Evolutionary conservation across 2,888 invertebrate genomes (phyloP), one percentile per base, ranked within the genome.

Genomic region (Sicus ferrugineus): DNA sequence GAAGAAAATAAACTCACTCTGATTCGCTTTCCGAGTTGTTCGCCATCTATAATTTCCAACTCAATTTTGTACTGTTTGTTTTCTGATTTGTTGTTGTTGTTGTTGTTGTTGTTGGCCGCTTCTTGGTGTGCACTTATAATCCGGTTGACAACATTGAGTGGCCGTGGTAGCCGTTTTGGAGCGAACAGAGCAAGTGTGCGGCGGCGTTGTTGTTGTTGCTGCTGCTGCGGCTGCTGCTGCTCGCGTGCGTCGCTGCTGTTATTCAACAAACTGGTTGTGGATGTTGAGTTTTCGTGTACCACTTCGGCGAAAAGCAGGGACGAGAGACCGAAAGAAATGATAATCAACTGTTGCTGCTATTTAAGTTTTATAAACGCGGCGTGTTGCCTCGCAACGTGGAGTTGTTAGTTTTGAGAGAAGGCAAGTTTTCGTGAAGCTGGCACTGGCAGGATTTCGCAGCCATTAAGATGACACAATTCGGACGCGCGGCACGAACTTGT

Each of bases 121-220:
- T 28, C 9, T 28, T 54, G 42, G 61, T 61, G 61, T 38, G 26
- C 61, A 42, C 16, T 64, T 31, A 50, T 30, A 50, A 50, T 50
- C 31, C 64, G 64, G 50, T 64, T 64, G 64, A 50, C 64, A 64
- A 64, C 64, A 64, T 50, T 64, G 46, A 28, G n/a, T 9, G 26
- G 19, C n/a, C 19, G 63, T 30, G 19, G 30, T 30, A 42, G 48
- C 42, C 42, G 48, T 28, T 63, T 46, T 48, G n/a, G 31, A 50
- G 19, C 30, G 16, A 48, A 50, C n/a, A 31, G 19, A 64, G 31
- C 30, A 30, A 21, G 64, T 19, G 7, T 28, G 28, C 28, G 26
- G 11, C 14, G 23, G 28, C 48, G 26, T 48, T 46, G 26, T 23
- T 42, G 63, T 46, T 46, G 31, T 42, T 54, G 28, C 16, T 48